Base-by-base conservation (phyloP, 2,888 invertebrate species). In the Trichacis sp. region DNA sequence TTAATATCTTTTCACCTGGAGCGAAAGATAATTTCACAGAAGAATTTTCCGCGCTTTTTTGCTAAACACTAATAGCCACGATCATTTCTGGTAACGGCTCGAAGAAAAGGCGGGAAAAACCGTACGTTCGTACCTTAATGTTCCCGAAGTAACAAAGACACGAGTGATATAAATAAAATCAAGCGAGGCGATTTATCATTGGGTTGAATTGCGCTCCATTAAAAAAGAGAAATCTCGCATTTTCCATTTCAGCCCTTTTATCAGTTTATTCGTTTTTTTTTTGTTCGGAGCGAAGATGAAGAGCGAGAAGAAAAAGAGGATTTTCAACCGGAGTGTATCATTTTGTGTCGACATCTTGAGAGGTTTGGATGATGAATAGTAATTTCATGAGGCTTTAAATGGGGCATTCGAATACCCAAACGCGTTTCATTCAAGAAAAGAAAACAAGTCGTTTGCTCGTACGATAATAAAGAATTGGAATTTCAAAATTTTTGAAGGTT, bases 131-230 rank as follows among this genome's bases (percentile, higher is more conserved):
- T 66, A 69, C 73, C 70, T 75, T 76, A 75, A 75, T 76, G 73
- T 71, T 66, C 61, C 65, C 71, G 65, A 72, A 71, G 71, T 67
- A 74, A 70, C 65, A 70, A 63, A 65, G 69, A 70, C 73, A 73
- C 72, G 67, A 64, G 76, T 73, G 73, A 76, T 77, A 78, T 77
- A 75, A 77, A 77, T 77, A 79, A 76, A 77, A 79, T 79, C 75
- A 75, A 72, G 64, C 62, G 68, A 64, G 70, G 63, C 70, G 72
- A 79, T 78, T 79, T 77, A 78, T 78, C 75, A 79, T 75, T 63
- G 69, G 59, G 68, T 68, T 70, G 73, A 76, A 77, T 76, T 71
- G 68, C 67, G 63, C 65, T 53, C 64, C 64, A 69, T 68, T 69
- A 69, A 63, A 24, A 48, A 42, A n/a, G 38, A 49, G 36, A 24